phyloP scores from a whole-genome alignment of 2,888 invertebrate genomes.

The Trichopoda pennipes region DNA sequence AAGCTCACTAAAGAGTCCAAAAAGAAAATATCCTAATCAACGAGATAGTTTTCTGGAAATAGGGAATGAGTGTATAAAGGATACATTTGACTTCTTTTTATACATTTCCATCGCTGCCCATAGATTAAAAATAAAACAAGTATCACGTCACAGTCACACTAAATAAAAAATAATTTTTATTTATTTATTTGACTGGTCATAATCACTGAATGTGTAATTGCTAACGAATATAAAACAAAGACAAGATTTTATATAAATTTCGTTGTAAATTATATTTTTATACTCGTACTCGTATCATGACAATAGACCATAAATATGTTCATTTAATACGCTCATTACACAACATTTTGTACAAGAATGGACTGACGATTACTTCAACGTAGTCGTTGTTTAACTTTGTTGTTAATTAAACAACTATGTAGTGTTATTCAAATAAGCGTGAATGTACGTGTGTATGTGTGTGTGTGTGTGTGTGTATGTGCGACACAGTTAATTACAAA shows the following conservation, averaged over 20 bases:
- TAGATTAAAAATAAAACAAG: too few relatives aligned
- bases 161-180: constrained; percentile 32
- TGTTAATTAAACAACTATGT: neutral
- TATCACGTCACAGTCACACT: neutral
- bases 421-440: neutral
- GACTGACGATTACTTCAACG: neutral
- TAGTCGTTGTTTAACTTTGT: neutral
- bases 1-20: too few relatives aligned
- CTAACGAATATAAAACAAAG: constrained; percentile 19
- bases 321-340: neutral
- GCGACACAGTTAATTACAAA: neutral
- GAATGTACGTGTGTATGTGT: too few relatives aligned
- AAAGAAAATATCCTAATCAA: too few relatives aligned
- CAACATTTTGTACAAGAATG: neutral
- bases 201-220: constrained; percentile 50
- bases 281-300: too few relatives aligned
- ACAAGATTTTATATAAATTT: constrained; percentile 1
- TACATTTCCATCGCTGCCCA: too few relatives aligned
- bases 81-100: too few relatives aligned
- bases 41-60: too few relatives aligned
- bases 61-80: too few relatives aligned
- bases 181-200: constrained; percentile 49
- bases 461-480: neutral
- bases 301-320: neutral
- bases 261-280: neutral